Conservation (phyloP, 2,888 invertebrate genomes). For the Lypha dubia region DNA sequence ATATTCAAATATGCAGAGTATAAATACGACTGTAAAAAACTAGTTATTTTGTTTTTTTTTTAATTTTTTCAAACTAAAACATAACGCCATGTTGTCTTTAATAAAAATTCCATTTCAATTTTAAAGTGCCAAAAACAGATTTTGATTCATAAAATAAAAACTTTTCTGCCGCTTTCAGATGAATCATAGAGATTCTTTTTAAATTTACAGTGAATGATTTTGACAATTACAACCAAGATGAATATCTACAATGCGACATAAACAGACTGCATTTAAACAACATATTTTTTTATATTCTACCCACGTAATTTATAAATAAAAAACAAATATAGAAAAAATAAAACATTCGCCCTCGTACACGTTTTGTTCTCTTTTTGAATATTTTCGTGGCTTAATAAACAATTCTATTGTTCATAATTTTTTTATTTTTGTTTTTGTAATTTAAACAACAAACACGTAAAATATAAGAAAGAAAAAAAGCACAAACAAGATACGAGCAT, state of each 20-base stretch:
- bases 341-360: background rate
- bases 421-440: background rate
- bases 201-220: slow-evolving; percentile 45
- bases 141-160: slow-evolving; percentile 33
- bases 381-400: slow-evolving; percentile 62
- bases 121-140: background rate
- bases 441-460: slow-evolving; percentile 12
- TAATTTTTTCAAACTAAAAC: too few relatives aligned
- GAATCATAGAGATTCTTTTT: background rate
- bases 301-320: slow-evolving; percentile 38
- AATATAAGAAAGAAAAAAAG: slow-evolving; percentile 9
- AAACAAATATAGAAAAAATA: background rate
- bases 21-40: too few relatives aligned
- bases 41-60: too few relatives aligned
- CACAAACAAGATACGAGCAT: slow-evolving; percentile 17
- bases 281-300: slow-evolving; percentile 16
- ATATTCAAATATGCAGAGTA: too few relatives aligned
- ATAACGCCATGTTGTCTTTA: too few relatives aligned
- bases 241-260: slow-evolving; percentile 23
- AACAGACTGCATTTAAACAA: background rate
- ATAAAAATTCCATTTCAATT: background rate
- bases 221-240: slow-evolving; percentile 33
- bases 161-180: slow-evolving; percentile 44
- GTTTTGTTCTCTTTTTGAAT: slow-evolving; percentile 3
- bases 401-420: slow-evolving; percentile 56